Evolutionary conservation across 2,797 vertebrate species (phyloP).

Genomic region (Clarias fuscus): DNA sequence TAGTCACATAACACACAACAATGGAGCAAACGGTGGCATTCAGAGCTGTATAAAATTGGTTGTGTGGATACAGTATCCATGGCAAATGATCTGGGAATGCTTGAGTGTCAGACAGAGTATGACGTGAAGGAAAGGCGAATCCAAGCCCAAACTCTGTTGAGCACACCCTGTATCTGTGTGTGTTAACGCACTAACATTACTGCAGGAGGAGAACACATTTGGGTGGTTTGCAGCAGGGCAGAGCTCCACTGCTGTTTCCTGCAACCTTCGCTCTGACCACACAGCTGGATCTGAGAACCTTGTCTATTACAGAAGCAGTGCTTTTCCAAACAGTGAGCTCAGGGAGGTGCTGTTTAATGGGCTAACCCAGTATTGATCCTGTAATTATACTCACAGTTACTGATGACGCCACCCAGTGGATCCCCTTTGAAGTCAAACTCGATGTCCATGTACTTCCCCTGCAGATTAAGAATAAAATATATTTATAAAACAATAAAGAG

Average conservation of each 20-base stretch:
- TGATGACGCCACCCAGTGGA: constrained; percentile 97
- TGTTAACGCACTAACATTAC: not conserved
- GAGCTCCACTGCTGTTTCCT: constrained; percentile 36
- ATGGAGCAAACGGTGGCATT: not conserved
- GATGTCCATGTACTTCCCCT: constrained; percentile 99
- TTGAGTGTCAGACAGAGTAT: not conserved
- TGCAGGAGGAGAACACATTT: constrained; percentile 24
- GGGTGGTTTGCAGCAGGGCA: constrained; percentile 31
- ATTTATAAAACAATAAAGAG: not conserved
- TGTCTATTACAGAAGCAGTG: not conserved
- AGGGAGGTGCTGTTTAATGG: constrained; percentile 11
- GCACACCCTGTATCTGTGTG: constrained; percentile 18
- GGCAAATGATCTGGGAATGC: constrained; percentile 18
- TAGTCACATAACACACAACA: constrained; percentile 1
- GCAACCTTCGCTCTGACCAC: constrained; percentile 33
- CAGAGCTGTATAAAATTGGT: not conserved
- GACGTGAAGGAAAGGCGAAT: constrained; percentile 19
- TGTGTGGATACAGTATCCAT: constrained; percentile 26
- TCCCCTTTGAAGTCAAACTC: constrained; percentile 99
- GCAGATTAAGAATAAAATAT: constrained; percentile 60
- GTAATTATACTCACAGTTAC: constrained; percentile 92
- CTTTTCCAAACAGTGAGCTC: not conserved
- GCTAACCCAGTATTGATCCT: constrained; percentile 29
- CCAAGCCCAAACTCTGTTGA: constrained; percentile 13
- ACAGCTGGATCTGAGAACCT: constrained; percentile 34